Evolutionary conservation across 2,888 invertebrate genomes (phyloP), one percentile per base, ranked within the genome.

Genomic region (Sesamia inferens): DNA sequence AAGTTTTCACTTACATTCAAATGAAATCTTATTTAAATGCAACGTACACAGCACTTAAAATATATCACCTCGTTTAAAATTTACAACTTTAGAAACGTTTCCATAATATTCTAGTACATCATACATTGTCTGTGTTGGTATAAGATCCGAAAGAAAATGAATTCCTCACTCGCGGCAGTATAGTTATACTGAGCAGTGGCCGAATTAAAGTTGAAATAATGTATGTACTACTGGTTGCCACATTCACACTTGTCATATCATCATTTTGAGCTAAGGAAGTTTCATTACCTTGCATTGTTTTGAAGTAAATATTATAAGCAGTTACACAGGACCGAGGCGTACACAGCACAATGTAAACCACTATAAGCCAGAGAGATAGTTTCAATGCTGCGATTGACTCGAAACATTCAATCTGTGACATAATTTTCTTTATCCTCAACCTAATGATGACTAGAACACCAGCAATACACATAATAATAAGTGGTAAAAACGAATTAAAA

Each of bases 401-500:
- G 55, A 88, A 90, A 71, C 89, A 87, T 68, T 91, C 90, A 51
- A 90, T 85, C 67, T 87, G 89, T 6, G 82, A 85, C 54, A 85
- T 79, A 69, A 85, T 76, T 77, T 89, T 92, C 75, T 90, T 93
- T 51, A 91, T 89, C 78, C 89, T 93, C 62, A 95, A 87, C 89
- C 94, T 95, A 31, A 91, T 81, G 6, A 92, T 75, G 67, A 95
- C 92, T 81, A 95, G 82, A 51, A 86, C 86, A 75, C 90, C 89
- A 51, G 92, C 89, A 10, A 89, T 84, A 54, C 86, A 88, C 89
- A 96, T 91, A 61, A 96, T 92, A 22, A 93, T 76, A 42, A 90
- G 85, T 31, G 96, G 96, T 81, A 96, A 83, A 82, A 95, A 89
- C 66, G 95, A 87, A 88, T 94, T 95, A 73, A 96, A 93, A 55